These are phyloP conservation scores for Lamellibrachia satsuma DNA, from an alignment of 2,888 invertebrate genomes.

Conservation along the genomic window DNA sequence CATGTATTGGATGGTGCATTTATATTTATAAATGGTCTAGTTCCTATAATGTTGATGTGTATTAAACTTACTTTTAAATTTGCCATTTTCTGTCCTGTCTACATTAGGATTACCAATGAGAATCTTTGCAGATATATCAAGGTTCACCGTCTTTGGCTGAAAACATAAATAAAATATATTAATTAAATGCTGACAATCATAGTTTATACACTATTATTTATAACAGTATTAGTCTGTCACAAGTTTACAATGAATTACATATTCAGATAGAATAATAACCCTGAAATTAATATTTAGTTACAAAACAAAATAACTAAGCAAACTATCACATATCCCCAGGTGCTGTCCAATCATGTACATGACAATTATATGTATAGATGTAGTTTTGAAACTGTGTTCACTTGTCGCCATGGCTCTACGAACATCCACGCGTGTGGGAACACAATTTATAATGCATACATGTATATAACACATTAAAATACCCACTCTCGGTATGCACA, in stretches of 20 bases:
- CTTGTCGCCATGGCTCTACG: too few species aligned
- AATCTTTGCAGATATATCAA: slow-evolving; percentile 76
- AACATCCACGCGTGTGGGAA: too few species aligned
- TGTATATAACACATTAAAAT: background rate
- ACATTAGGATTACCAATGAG: slow-evolving; percentile 71
- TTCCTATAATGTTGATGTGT: background rate
- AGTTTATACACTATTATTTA: background rate
- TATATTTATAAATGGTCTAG: background rate
- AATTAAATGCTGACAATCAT: background rate
- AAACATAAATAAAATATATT: slow-evolving; percentile 35
- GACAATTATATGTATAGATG: too few species aligned
- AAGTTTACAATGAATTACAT: background rate
- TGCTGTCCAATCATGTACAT: too few species aligned
- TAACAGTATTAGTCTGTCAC: background rate
- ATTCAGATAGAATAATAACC: slow-evolving; percentile 7
- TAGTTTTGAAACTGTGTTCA: too few species aligned
- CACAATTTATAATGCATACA: too few species aligned
- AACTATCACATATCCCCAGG: too few species aligned
- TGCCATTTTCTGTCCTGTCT: slow-evolving; percentile 67
- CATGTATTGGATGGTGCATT: background rate
- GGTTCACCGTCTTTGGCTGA: slow-evolving; percentile 74
- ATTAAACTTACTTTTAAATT: slow-evolving; percentile 65
- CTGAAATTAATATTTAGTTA: too few species aligned
- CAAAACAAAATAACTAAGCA: too few species aligned
- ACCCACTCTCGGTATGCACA: background rate